Conservation (phyloP, 2,113 vertebrate species). For the Silurus glanis region DNA sequence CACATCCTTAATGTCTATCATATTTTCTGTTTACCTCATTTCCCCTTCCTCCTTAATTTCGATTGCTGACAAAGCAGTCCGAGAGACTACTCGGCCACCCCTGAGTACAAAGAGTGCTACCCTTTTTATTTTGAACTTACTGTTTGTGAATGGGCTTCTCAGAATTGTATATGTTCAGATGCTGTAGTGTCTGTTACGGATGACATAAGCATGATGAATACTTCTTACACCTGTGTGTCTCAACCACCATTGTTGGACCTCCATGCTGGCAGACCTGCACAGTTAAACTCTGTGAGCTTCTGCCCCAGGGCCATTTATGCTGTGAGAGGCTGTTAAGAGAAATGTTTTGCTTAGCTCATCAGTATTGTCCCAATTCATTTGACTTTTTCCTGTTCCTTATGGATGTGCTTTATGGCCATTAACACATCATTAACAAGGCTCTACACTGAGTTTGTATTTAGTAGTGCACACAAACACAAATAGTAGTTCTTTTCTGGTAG, state of each 20-base stretch:
- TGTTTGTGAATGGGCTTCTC: conserved; percentile 42
- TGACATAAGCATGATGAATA: conserved; percentile 43
- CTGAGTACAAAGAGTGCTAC: conserved; percentile 53
- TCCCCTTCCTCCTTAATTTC: conserved; percentile 18
- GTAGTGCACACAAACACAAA: conserved; percentile 46
- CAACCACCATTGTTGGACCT: conserved; percentile 45
- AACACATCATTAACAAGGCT: conserved; percentile 52
- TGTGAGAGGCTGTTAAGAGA: conserved; percentile 47
- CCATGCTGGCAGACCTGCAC: conserved; percentile 47
- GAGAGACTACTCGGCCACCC: conserved; percentile 57
- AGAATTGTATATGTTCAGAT: conserved; percentile 15
- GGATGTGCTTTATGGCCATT: conserved; percentile 29
- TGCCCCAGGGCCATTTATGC: conserved; percentile 38
- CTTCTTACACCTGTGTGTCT: conserved; percentile 46
- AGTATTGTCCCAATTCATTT: conserved; percentile 54
- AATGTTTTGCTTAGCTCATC: conserved; percentile 58
- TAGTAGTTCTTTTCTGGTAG: conserved; percentile 31
- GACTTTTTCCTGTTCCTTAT: conserved; percentile 55
- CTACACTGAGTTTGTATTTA: conserved; percentile 50
- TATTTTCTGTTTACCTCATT: neutral
- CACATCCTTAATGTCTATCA: neutral
- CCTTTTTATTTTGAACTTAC: conserved; percentile 49
- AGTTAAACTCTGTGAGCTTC: conserved; percentile 10
- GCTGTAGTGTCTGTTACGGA: conserved; percentile 16
- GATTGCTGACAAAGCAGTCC: conserved; percentile 30